Evolutionary conservation across 2,888 invertebrate species (phyloP).

Genomic region (Diadromus collaris): DNA sequence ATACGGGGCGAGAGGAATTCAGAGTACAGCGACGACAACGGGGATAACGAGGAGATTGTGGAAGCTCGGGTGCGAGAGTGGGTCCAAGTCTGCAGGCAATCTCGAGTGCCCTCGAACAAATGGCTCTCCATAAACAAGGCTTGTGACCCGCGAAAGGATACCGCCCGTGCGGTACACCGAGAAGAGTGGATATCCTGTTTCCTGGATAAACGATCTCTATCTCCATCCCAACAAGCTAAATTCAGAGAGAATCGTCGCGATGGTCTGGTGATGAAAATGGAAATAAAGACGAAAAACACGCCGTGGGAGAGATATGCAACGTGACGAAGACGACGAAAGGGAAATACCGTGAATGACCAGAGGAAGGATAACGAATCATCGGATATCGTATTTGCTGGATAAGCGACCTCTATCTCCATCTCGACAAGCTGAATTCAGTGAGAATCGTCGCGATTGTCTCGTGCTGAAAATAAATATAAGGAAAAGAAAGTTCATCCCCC

Average conservation of each 20-base stretch:
- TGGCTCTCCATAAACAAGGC: slow-evolving; percentile 67
- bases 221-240: slow-evolving; percentile 26
- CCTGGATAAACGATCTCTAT: slow-evolving; percentile 52
- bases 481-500: slow-evolving; percentile 9
- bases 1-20: slow-evolving; percentile 53
- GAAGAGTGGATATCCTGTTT: slow-evolving; percentile 54
- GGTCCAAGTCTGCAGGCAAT: slow-evolving; percentile 51
- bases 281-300: no score
- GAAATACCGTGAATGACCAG: no score
- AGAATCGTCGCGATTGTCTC: slow-evolving; percentile 14
- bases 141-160: slow-evolving; percentile 59
- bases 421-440: slow-evolving; percentile 18
- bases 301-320: no score
- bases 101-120: slow-evolving; percentile 65
- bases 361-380: slow-evolving; percentile 51
- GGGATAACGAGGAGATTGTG: slow-evolving; percentile 53
- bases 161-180: slow-evolving; percentile 34
- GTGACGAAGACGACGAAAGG: no score
- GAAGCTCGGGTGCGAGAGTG: slow-evolving; percentile 35
- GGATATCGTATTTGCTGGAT: slow-evolving; percentile 48
- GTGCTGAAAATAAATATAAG: slow-evolving; percentile 30
- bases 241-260: slow-evolving; percentile 13
- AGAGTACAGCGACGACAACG: slow-evolving; percentile 43
- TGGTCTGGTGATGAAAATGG: slow-evolving; percentile 29
- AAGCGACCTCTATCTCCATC: slow-evolving; percentile 51